A percentile compares a stretch with the other conserved stretches of the same genome.
These are phyloP conservation scores for Rosalia funebris DNA, from an alignment of 2,888 invertebrate genomes.

Conservation along the genomic window DNA sequence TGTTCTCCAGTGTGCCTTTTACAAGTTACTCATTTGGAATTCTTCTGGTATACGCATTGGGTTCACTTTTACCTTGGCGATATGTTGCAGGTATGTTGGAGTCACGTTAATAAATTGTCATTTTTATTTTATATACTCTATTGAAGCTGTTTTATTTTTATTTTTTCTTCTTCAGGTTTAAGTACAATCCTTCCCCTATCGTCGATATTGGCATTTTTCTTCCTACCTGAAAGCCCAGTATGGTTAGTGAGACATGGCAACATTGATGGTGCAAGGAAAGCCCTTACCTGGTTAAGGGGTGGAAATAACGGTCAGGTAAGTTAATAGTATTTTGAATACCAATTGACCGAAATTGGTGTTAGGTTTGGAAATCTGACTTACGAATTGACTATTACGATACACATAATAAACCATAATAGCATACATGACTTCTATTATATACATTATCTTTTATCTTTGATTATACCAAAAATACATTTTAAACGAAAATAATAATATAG, in stretches of 20 bases:
- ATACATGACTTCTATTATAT: too few species aligned
- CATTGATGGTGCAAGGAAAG: constrained; percentile 64
- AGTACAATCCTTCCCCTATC: constrained; percentile 69
- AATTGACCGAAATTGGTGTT: too few species aligned
- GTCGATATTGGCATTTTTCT: constrained; percentile 70
- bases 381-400: too few species aligned
- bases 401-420: too few species aligned
- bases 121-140: too few species aligned
- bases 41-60: constrained; percentile 76
- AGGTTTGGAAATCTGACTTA: background rate
- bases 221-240: constrained; percentile 79
- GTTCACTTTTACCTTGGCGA: constrained; percentile 76
- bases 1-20: constrained; percentile 77
- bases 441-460: too few species aligned
- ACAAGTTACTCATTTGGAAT: constrained; percentile 82
- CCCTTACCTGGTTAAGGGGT: constrained; percentile 59
- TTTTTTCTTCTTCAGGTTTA: constrained; percentile 64
- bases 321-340: constrained; percentile 1
- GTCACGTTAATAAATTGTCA: too few species aligned
- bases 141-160: too few species aligned
- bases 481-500: too few species aligned
- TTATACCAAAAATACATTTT: too few species aligned
- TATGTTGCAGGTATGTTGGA: constrained; percentile 68
- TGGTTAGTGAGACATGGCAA: constrained; percentile 76
- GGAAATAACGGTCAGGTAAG: constrained; percentile 59